These are phyloP conservation scores for Takifugu rubripes DNA, from an alignment of 2,797 vertebrate genomes.

Conservation along the genomic window DNA sequence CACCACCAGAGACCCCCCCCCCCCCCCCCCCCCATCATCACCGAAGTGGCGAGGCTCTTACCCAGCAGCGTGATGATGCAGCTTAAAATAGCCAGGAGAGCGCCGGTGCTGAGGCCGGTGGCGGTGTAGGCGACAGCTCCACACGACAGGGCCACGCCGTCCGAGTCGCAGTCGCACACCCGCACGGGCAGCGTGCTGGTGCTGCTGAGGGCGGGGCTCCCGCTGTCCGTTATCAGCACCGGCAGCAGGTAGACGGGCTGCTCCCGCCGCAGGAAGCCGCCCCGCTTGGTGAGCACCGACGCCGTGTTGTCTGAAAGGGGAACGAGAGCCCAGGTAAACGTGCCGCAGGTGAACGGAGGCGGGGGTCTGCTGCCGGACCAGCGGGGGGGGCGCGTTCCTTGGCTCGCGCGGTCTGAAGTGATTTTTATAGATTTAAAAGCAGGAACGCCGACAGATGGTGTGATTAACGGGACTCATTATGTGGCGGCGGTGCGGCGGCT, in stretches of 20 bases:
- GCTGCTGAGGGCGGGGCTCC: slow-evolving; percentile 89
- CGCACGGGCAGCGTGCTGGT: slow-evolving; percentile 92
- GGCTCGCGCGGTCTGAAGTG: slow-evolving; percentile 20
- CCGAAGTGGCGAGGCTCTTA: slow-evolving; percentile 60
- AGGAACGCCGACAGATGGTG: slow-evolving; percentile 56
- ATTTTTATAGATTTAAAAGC: slow-evolving; percentile 47
- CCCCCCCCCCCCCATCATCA: slow-evolving; percentile 1
- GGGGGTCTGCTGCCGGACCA: background rate
- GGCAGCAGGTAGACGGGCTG: slow-evolving; percentile 88
- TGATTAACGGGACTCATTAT: slow-evolving; percentile 63
- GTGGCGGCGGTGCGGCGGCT: slow-evolving; percentile 42
- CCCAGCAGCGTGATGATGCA: slow-evolving; percentile 91
- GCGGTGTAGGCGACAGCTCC: slow-evolving; percentile 89
- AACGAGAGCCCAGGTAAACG: background rate
- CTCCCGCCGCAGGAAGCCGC: slow-evolving; percentile 87
- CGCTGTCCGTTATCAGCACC: slow-evolving; percentile 90
- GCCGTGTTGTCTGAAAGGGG: slow-evolving; percentile 88
- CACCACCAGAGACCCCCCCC: too few species aligned
- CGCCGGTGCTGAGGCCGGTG: slow-evolving; percentile 91
- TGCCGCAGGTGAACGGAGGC: slow-evolving; percentile 16
- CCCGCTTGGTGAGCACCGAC: slow-evolving; percentile 84
- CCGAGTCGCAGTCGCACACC: slow-evolving; percentile 88
- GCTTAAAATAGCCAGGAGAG: slow-evolving; percentile 92
- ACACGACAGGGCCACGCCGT: slow-evolving; percentile 85
- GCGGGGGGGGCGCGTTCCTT: slow-evolving; percentile 8